Evolutionary conservation across 1,140 invertebrate genomes (phyloP), one percentile per base, ranked within the genome.

Genomic region (Procambarus virginalis): DNA sequence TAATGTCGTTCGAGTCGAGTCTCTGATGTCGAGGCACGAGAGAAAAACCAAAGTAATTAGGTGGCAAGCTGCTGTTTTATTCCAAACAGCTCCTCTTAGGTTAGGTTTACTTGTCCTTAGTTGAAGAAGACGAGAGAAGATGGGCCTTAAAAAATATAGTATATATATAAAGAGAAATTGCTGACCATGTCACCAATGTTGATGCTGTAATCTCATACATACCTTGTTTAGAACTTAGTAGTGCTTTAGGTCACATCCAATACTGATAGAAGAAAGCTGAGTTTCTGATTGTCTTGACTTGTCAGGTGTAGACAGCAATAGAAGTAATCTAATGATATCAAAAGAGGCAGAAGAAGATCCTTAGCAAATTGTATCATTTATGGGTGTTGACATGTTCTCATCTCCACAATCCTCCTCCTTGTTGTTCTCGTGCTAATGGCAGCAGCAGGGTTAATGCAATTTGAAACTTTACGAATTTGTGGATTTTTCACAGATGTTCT

Each of bases 141-240:
- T 84, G 82, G 68, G 64, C 82, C 82, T 73, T 73, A 73, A 84
- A 46, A 73, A 55, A 84, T n/a, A 55, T 17, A 83, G 34, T 17
- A 46, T 64, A 68, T 58, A n/a, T 68, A 64, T 45, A 48, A 48
- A 14, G 48, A 34, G 22, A 84, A 84, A 49, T 73, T 70, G 82
- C 82, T 73, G 82, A 84, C 68, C n/a, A 34, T 68, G 58, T 86
- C 64, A 88, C 60, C 48, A 51, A 70, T 88, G 86, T 88, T 60
- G 79, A 88, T 88, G 88, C 46, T 89, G 88, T 89, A 89, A 89
- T 89, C 88, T 89, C 88, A 89, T 89, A 89, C 88, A 89, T 89
- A 89, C 88, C 82, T 77, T 84, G 79, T 89, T 83, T 89, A 89
- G 88, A 84, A 89, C 80, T 34, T 34, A 34, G 34, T 89, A 89